Percentiles rank a stretch among this genome's conserved stretches.
Conservation (phyloP, 1,140 invertebrate species). For the Heterodera schachtii region DNA sequence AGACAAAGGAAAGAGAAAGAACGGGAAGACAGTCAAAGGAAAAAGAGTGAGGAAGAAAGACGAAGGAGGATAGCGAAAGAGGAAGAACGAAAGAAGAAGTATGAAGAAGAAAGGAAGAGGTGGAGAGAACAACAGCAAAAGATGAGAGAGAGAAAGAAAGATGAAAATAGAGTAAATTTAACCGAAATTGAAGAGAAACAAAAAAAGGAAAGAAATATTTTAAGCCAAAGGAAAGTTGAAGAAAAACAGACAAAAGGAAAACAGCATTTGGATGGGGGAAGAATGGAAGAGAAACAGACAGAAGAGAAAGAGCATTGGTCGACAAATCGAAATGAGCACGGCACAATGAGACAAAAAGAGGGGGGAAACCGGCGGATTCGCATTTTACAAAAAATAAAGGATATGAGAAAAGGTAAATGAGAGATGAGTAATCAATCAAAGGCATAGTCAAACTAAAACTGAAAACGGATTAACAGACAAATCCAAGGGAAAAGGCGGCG, state of each 20-base stretch:
- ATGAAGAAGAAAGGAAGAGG: conserved; percentile 7
- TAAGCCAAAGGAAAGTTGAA: not conserved
- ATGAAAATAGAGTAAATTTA: not conserved
- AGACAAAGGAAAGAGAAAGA: not conserved
- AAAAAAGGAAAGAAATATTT: not conserved
- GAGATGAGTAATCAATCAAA: too few species aligned
- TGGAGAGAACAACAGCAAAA: not conserved
- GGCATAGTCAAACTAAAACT: not conserved
- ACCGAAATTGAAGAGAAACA: not conserved
- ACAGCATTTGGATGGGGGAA: not conserved
- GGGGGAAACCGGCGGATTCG: too few species aligned
- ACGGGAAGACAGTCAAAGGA: not conserved
- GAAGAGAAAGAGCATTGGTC: too few species aligned
- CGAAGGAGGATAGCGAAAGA: not conserved
- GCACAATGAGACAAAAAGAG: not conserved
- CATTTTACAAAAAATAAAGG: too few species aligned
- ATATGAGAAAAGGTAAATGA: too few species aligned
- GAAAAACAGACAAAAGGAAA: not conserved
- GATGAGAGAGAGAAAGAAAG: not conserved
- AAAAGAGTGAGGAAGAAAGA: not conserved
- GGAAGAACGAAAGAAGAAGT: not conserved
- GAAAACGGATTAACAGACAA: not conserved
- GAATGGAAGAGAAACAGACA: not conserved
- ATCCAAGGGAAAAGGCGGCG: not conserved
- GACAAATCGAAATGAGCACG: not conserved